phyloP scores from a whole-genome alignment of 2,113 vertebrate species.

The Meleagris gallopavo region DNA sequence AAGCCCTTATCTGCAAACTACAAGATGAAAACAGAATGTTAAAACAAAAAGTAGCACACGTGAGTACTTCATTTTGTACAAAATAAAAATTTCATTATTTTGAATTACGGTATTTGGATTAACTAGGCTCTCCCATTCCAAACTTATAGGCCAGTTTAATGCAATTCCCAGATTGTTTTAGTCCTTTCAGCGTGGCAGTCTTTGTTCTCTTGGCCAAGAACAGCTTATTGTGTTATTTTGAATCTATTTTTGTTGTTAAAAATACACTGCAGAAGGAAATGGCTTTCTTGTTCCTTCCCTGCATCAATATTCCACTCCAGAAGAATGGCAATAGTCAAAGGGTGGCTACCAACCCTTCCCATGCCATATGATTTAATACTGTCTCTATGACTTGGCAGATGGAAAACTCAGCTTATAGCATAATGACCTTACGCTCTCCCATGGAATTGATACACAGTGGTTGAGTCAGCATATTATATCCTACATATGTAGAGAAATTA shows the following conservation, averaged over 20 bases:
- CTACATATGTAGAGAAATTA: not conserved
- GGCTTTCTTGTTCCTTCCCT: not conserved
- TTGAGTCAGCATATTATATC: not conserved
- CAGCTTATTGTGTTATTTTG: not conserved
- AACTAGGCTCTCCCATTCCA: not conserved
- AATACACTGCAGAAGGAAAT: not conserved
- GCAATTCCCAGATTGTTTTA: not conserved
- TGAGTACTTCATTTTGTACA: constrained; percentile 76
- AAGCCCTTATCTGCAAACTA: constrained; percentile 75
- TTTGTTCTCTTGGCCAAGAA: not conserved
- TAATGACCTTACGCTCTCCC: not conserved
- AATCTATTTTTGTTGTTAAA: not conserved
- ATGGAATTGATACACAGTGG: rapidly evolving
- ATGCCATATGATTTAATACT: not conserved
- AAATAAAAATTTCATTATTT: not conserved
- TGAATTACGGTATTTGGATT: not conserved
- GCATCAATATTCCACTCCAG: not conserved
- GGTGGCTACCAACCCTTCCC: not conserved
- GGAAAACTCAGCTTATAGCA: not conserved
- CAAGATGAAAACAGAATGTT: constrained; percentile 89
- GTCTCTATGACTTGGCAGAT: not conserved
- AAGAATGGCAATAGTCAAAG: not conserved
- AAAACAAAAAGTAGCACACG: constrained; percentile 87
- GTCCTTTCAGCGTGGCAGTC: not conserved
- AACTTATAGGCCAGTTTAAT: not conserved